Base-by-base conservation (phyloP, 1,140 invertebrate genomes). In the Nymphalis io region DNA sequence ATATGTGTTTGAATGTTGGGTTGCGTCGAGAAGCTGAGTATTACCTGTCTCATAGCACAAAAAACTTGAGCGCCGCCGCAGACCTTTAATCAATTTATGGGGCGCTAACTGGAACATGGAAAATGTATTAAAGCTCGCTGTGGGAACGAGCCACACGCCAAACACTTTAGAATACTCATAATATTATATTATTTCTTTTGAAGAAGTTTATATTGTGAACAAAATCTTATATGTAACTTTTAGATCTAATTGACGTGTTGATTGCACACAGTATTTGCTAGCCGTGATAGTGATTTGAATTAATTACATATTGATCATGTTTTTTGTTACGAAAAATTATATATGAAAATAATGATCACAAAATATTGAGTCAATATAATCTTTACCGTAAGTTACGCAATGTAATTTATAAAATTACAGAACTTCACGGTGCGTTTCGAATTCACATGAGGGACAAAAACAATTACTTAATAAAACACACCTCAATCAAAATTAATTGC, bases 391-490 rank as follows among this genome's bases (percentile, higher is more conserved):
- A 51, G 60, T 69, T 69, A 63, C 42, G 53, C 68, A 70, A 18
- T 63, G 59, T 59, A 70, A 46, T 70, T 72, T 71, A 64, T 74
- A 60, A 57, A 75, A 70, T 73, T 51, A 64, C 59, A 70, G 59
- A 55, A 77, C 55, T 78, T 82, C 82, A 87, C 82, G 78, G 72
- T 81, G 84, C 83, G 81, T 86, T 80, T 76, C 80, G 74, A 85
- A 87, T 84, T 68, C 74, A 82, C 83, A 83, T 81, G 77, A 79
- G 79, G 82, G 88, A 89, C 88, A 90, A 90, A 91, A 88, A 87
- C 88, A 90, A 91, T 91, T 89, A 91, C 84, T 91, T 89, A 90
- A 91, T 91, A 89, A 91, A 91, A 89, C 79, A 89, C 86, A 91
- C 87, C 87, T 89, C 87, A 89, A 91, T 89, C 85, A 88, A 86